Conservation (phyloP, 1,140 invertebrate species). For the Anadara kagoshimensis region DNA sequence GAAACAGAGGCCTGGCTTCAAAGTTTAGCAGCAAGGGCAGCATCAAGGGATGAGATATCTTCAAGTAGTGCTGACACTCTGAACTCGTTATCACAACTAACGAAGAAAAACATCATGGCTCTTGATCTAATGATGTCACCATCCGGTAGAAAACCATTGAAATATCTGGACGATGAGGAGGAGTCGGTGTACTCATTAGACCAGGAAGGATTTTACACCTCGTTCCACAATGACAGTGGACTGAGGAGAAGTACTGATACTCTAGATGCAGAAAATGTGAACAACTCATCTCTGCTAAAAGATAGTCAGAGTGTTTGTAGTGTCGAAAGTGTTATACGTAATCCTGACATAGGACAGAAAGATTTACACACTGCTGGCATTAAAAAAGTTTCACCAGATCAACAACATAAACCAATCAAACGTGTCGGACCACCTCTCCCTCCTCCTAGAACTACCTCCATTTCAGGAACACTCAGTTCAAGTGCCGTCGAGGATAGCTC, state of each 20-base stretch:
- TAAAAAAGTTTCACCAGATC: conserved; percentile 43
- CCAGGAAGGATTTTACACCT: conserved; percentile 97
- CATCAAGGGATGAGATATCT: conserved; percentile 49
- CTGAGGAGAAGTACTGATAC: conserved; percentile 73
- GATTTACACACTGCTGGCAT: conserved; percentile 41
- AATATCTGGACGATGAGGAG: conserved; percentile 89
- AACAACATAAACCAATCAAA: conserved; percentile 40
- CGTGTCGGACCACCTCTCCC: conserved; percentile 53
- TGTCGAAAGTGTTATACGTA: conserved; percentile 63
- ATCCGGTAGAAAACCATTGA: conserved; percentile 15
- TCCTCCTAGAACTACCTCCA: conserved; percentile 50
- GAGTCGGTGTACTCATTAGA: conserved; percentile 96
- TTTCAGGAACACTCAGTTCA: neutral
- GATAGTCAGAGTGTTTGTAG: conserved; percentile 56
- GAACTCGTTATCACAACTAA: conserved; percentile 54
- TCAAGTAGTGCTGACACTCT: conserved; percentile 53
- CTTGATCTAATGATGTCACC: conserved; percentile 61
- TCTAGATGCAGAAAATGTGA: conserved; percentile 53
- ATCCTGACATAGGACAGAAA: conserved; percentile 42
- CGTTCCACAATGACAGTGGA: conserved; percentile 96
- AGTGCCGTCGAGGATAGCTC: no score
- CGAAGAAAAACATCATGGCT: conserved; percentile 62
- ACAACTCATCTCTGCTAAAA: conserved; percentile 46
- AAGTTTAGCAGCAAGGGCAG: conserved; percentile 56
- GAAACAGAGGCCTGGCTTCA: conserved; percentile 63